Conservation (phyloP, 2,888 invertebrate genomes). For the Cremastobaeus sp. region DNA sequence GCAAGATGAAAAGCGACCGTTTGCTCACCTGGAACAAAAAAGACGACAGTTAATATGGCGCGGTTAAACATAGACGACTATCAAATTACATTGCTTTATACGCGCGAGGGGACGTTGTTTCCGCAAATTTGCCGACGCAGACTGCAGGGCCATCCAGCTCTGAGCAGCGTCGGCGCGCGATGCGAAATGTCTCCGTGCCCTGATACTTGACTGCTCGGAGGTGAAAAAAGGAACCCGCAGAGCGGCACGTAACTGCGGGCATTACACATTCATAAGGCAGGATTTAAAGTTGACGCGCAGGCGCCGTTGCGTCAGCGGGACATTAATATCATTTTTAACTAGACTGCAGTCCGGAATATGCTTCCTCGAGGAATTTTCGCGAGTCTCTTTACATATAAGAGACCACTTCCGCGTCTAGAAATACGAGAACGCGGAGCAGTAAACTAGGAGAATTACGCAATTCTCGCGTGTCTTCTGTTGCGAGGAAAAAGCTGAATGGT, state of each 20-base stretch:
- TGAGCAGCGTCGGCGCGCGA: too few species aligned
- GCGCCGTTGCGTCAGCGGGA: conserved; percentile 63
- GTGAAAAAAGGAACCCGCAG: conserved; percentile 40
- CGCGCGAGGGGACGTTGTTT: too few species aligned
- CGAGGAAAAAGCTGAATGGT: conserved; percentile 13
- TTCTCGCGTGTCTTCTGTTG: conserved; percentile 24
- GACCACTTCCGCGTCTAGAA: conserved; percentile 48
- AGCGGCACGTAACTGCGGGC: conserved; percentile 63
- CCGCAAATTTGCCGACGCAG: too few species aligned
- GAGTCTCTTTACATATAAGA: conserved; percentile 56
- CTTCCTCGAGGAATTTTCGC: conserved; percentile 51
- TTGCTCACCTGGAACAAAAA: background rate
- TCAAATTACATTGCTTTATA: too few species aligned
- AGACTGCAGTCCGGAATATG: conserved; percentile 58
- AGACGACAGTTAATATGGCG: background rate
- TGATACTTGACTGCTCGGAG: conserved; percentile 4
- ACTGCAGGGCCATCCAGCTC: too few species aligned
- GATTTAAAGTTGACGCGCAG: conserved; percentile 70
- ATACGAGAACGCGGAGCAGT: conserved; percentile 50
- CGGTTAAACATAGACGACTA: too few species aligned
- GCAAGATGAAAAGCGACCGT: background rate
- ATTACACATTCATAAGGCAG: conserved; percentile 72
- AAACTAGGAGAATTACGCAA: conserved; percentile 51
- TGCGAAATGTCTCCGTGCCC: too few species aligned
- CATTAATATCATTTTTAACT: conserved; percentile 72